phyloP scores from a whole-genome alignment of 2,113 vertebrate species.

The Coturnix japonica region DNA sequence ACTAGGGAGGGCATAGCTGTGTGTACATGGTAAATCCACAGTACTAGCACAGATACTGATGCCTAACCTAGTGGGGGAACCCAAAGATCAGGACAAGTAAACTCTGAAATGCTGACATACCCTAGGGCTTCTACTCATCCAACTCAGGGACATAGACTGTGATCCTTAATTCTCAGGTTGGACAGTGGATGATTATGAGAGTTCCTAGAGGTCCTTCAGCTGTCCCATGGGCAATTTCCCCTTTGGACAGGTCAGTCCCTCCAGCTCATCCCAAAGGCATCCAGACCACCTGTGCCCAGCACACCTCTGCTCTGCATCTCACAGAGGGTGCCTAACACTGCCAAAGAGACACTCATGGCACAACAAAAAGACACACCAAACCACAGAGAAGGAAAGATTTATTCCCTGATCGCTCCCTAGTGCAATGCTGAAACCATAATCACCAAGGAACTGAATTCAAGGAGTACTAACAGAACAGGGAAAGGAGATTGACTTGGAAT shows the following conservation, averaged over 20 bases:
- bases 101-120: background rate
- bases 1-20: background rate
- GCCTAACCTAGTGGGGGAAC: accelerated
- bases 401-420: background rate
- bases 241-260: background rate
- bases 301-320: background rate
- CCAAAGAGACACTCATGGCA: background rate
- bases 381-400: background rate
- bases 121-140: background rate
- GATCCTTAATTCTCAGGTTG: background rate
- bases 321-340: background rate
- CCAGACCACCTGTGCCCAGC: background rate
- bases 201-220: background rate
- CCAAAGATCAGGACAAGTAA: background rate
- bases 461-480: background rate
- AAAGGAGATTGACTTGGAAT: background rate
- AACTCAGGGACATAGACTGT: background rate
- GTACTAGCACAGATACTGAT: background rate
- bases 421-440: background rate
- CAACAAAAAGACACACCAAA: background rate
- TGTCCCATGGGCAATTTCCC: background rate
- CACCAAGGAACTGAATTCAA: background rate
- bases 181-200: background rate
- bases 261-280: background rate
- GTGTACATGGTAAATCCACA: accelerated